These are phyloP conservation scores for Protobothrops mucrosquamatus DNA, from an alignment of 2,113 vertebrate genomes.

Conservation along the genomic window DNA sequence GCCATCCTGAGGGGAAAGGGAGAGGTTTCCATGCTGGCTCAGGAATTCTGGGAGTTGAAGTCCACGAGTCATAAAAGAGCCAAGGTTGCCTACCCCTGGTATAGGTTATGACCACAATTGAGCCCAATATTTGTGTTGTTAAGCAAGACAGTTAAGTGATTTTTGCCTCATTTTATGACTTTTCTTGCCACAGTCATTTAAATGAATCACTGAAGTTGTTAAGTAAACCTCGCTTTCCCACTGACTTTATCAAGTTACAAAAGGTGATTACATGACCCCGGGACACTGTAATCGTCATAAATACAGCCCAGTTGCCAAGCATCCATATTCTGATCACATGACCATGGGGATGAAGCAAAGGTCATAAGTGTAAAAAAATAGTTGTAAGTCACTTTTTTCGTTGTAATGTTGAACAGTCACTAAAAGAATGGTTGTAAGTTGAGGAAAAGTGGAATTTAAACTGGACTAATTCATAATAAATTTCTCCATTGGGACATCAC, in stretches of 20 bases:
- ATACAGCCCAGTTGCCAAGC: neutral
- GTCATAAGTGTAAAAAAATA: neutral
- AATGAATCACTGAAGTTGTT: neutral
- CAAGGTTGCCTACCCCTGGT: neutral
- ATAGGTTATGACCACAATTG: neutral
- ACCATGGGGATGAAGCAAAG: neutral
- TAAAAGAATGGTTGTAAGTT: neutral
- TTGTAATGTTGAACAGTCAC: neutral
- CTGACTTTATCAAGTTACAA: neutral
- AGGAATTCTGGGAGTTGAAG: too few relatives aligned
- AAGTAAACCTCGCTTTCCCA: neutral
- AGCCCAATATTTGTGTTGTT: neutral
- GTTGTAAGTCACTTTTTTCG: neutral
- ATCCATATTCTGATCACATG: neutral
- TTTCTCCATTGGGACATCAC: neutral
- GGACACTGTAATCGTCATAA: neutral
- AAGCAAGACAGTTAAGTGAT: neutral
- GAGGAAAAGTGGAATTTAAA: neutral
- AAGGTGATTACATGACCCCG: neutral
- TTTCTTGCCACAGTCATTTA: neutral
- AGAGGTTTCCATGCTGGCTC: too few relatives aligned
- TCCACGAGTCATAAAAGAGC: too few relatives aligned
- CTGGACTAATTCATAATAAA: neutral
- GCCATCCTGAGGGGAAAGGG: too few relatives aligned
- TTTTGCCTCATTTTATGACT: neutral